Conservation (phyloP, 2,113 vertebrate genomes). For the Nibea albiflora region DNA sequence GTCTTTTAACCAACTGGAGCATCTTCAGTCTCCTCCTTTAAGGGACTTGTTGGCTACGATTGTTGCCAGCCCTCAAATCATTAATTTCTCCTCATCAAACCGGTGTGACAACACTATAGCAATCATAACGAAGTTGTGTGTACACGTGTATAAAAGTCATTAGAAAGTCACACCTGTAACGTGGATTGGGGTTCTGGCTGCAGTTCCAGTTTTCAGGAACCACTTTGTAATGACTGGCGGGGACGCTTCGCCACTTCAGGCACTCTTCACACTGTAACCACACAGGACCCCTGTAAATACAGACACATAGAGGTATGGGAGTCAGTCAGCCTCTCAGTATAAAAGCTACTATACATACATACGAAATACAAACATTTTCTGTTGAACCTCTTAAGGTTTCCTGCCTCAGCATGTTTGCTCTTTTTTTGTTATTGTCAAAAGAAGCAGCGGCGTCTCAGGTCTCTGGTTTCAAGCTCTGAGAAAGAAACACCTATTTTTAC, state of each 20-base stretch:
- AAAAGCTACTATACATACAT: too few relatives aligned
- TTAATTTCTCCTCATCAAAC: too few relatives aligned
- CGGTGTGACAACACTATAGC: not conserved
- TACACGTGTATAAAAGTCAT: too few relatives aligned
- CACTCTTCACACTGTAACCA: conserved; percentile 89
- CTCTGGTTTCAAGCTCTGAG: conserved; percentile 19
- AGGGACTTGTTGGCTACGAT: too few relatives aligned
- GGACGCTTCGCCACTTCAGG: conserved; percentile 87
- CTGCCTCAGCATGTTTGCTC: conserved; percentile 2
- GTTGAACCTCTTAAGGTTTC: not conserved
- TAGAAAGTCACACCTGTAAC: conserved; percentile 76
- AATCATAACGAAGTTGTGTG: not conserved
- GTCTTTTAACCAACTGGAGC: too few relatives aligned
- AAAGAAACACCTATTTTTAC: not conserved
- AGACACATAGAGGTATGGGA: conserved; percentile 7
- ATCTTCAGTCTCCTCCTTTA: too few relatives aligned
- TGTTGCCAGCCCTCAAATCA: too few relatives aligned
- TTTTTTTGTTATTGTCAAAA: not conserved
- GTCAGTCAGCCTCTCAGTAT: not conserved
- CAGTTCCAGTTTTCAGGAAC: conserved; percentile 85
- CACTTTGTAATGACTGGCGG: conserved; percentile 67
- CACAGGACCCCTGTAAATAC: conserved; percentile 66
- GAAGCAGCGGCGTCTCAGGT: rapidly evolving
- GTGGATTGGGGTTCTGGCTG: conserved; percentile 82
- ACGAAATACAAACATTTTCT: not conserved